phyloP scores from a whole-genome alignment of 2,797 vertebrate genomes.

The Coreius guichenoti region DNA sequence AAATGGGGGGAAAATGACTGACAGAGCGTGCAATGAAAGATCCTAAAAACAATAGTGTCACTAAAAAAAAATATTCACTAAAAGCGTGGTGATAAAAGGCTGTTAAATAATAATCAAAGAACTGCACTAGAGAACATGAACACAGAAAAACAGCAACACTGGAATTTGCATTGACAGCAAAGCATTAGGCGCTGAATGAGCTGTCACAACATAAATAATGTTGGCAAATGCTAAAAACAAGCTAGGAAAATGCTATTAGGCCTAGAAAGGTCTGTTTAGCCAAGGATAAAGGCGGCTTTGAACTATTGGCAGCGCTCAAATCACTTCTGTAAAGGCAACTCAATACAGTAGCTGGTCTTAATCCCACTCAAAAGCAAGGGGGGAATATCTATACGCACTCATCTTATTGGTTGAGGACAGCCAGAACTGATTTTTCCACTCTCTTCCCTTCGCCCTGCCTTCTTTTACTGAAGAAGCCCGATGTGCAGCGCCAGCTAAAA shows the following conservation, averaged over 20 bases:
- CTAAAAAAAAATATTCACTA: not conserved
- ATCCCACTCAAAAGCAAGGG: constrained; percentile 21
- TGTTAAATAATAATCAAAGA: constrained; percentile 34
- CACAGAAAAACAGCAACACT: not conserved
- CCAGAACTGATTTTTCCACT: not conserved
- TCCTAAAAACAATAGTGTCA: constrained; percentile 20
- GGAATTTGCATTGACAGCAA: constrained; percentile 19
- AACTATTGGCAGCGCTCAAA: constrained; percentile 60
- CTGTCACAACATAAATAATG: constrained; percentile 43
- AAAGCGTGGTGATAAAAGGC: not conserved
- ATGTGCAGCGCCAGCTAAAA: constrained; percentile 34
- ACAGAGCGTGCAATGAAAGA: constrained; percentile 13
- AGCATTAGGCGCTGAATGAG: not conserved
- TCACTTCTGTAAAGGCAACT: constrained; percentile 53
- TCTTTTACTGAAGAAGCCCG: not conserved
- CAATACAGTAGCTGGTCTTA: constrained; percentile 58
- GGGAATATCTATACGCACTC: not conserved
- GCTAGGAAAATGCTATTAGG: constrained; percentile 42
- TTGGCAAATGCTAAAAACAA: constrained; percentile 40
- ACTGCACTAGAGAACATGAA: constrained; percentile 5
- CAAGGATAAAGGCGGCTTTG: constrained; percentile 38
- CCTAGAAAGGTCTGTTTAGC: constrained; percentile 49
- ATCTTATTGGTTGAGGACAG: constrained; percentile 26
- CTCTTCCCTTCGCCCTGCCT: not conserved
- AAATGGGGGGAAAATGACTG: not conserved